Conservation (phyloP, 1,140 invertebrate species). For the Lepidurus arcticus region DNA sequence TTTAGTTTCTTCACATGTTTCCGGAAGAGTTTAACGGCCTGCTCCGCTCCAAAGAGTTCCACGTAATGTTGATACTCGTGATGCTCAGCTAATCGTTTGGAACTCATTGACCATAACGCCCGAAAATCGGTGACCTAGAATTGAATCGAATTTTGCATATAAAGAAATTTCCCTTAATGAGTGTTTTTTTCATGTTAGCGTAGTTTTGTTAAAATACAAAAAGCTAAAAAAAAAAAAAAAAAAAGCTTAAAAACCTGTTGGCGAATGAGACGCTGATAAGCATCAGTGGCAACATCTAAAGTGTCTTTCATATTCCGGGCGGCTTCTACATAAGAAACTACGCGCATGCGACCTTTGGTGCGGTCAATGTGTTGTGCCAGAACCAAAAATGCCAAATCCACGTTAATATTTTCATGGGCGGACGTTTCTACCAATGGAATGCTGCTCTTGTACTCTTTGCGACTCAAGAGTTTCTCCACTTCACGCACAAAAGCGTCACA, state of each 20-base stretch:
- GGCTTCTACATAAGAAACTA: slow-evolving; percentile 81
- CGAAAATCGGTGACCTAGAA: slow-evolving; percentile 64
- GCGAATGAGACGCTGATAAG: slow-evolving; percentile 74
- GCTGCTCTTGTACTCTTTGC: slow-evolving; percentile 84
- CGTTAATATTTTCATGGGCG: slow-evolving; percentile 93
- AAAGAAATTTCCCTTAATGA: not conserved
- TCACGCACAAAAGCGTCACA: slow-evolving; percentile 81
- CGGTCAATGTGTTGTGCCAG: slow-evolving; percentile 87
- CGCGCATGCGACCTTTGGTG: slow-evolving; percentile 60
- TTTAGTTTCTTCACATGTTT: slow-evolving; percentile 76
- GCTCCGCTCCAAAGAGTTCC: slow-evolving; percentile 81
- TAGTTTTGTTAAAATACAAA: not conserved
- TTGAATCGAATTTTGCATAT: slow-evolving; percentile 4
- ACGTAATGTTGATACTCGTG: slow-evolving; percentile 87
- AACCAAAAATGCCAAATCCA: slow-evolving; percentile 86
- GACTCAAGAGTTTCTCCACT: slow-evolving; percentile 76
- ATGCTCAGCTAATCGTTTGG: slow-evolving; percentile 77
- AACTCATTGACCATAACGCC: slow-evolving; percentile 75
- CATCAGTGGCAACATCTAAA: slow-evolving; percentile 79
- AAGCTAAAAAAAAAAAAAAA: too few relatives aligned
- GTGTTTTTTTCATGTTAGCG: not conserved
- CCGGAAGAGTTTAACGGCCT: slow-evolving; percentile 71
- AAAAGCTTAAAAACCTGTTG: slow-evolving; percentile 54
- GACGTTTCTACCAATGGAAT: slow-evolving; percentile 91
- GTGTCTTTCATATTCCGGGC: slow-evolving; percentile 77